Evolutionary conservation across 2,888 invertebrate species (phyloP), one percentile per base, ranked within the genome.

Genomic region (Mactromeris polynyma): DNA sequence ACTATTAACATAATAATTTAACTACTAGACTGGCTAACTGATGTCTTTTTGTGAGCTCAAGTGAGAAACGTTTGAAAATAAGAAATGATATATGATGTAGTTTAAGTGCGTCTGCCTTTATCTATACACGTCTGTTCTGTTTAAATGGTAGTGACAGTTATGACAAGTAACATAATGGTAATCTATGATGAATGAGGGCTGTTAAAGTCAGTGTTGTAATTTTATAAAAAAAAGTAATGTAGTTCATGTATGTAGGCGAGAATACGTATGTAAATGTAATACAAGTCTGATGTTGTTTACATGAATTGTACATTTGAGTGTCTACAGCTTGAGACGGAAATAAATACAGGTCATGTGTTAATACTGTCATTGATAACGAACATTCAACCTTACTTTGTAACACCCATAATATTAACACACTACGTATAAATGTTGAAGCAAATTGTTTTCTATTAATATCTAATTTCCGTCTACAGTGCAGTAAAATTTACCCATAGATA

Each of bases 131-230:
- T 58, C 58, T 58, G 58, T 58, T 58, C 58, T 58, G n/a, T 58
- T 58, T 26, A 64, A 64, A 26, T 6, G 21, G 26, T 73, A 73
- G 73, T 73, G 73, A 73, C 73, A 73, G 73, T 73, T 73, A 36
- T 73, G 73, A 73, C 73, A 33, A 73, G 73, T 2, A 73, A 73
- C 73, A 73, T 36, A 33, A 33, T 36, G 31, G 73, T 73, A 73
- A 73, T 73, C 73, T 73, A 73, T 33, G 73, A 33, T 73, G 9
- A 36, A 73, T 73, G 33, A 36, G 14, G 36, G 36, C 73, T 17
- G 36, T 73, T 36, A 73, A 73, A 36, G 73, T 73, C 33, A 36
- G 36, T 73, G 73, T 14, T 73, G 36, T 73, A 73, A 9, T 9
- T 36, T 64, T 64, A 11, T 64, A 26, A 26, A 26, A 64, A 6